Evolutionary conservation across 2,113 vertebrate genomes (phyloP).

Genomic region (Siniperca chuatsi): DNA sequence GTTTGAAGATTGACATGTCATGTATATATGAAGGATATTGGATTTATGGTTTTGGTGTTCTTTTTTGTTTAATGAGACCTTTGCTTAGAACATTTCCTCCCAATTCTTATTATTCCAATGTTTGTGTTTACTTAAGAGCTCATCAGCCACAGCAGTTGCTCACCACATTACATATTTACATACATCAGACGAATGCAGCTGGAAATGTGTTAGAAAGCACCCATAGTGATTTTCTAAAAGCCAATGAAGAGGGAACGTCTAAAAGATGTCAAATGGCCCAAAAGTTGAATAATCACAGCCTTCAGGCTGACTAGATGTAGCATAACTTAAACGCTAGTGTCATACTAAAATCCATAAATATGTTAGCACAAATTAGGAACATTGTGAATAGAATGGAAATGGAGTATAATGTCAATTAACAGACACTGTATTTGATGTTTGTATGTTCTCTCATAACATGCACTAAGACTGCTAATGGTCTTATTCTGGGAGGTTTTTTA

Average conservation of each 20-base stretch:
- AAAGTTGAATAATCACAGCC: not conserved
- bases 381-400: slow-evolving; percentile 1
- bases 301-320: slow-evolving; percentile 31
- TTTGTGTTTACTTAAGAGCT: slow-evolving; percentile 48
- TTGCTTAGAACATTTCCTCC: slow-evolving; percentile 37
- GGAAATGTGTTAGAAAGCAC: slow-evolving; percentile 40
- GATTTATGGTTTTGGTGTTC: slow-evolving; percentile 51
- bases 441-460: not conserved
- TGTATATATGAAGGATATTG: slow-evolving; percentile 61
- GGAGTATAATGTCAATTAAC: not conserved
- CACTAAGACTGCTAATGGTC: not conserved
- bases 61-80: slow-evolving; percentile 54
- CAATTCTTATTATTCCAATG: slow-evolving; percentile 24
- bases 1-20: slow-evolving; percentile 42
- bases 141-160: slow-evolving; percentile 16
- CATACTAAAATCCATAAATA: not conserved
- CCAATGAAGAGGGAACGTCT: not conserved
- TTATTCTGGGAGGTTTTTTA: not conserved
- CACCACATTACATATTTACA: slow-evolving; percentile 23
- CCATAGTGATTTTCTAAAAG: not conserved
- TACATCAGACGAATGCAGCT: slow-evolving; percentile 27
- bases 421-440: not conserved
- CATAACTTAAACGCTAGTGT: not conserved
- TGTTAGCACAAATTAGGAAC: slow-evolving; percentile 1
- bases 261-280: not conserved